Evolutionary conservation across 2,797 vertebrate genomes (phyloP), one percentile per base, ranked within the genome.

Genomic region (Acanthurus lineatus): DNA sequence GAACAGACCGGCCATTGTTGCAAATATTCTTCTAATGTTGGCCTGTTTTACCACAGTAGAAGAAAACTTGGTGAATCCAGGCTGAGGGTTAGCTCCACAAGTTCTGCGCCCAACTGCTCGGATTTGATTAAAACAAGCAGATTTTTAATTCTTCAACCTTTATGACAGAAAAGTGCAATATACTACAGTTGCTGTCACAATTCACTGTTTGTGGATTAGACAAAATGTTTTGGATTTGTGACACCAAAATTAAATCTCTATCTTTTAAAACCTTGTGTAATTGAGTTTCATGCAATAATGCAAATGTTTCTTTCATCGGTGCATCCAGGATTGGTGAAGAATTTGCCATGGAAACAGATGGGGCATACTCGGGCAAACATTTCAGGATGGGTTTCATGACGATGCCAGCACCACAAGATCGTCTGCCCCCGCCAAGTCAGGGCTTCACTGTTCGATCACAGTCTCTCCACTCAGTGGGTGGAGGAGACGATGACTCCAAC

Each of bases 311-410:
- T 63, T 20, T 6, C 35, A 6, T 59, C 22, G 48, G 12, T 82
- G 22, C 17, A 9, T 70, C 0, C 63, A 99, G 97, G 92, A 97
- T 98, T 83, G 97, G 97, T 47, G 97, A 97, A 76, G 97, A 97
- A 68, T 97, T 96, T 45, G 94, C 94, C 28, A 93, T 95, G 85
- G 95, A 94, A 90, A 95, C 95, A 53, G 97, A 98, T 25, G 94
- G 93, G 49, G 84, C 89, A 0, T 97, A 97, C 16, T 91, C 94
- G 47, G 96, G 97, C 74, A 98, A 97, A 86, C 97, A 99, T 80
- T 99, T 97, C 91, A 96, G 97, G 65, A 97, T 99, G 97, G 98
- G 97, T 72, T 99, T 97, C 92, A 98, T 98, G 97, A 99, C 98
- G 0, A 97, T 98, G 97, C 97, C 98, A 0, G 97, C 97, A 7